Conservation (phyloP, 1,140 invertebrate genomes). For the Caerostris darwini region DNA sequence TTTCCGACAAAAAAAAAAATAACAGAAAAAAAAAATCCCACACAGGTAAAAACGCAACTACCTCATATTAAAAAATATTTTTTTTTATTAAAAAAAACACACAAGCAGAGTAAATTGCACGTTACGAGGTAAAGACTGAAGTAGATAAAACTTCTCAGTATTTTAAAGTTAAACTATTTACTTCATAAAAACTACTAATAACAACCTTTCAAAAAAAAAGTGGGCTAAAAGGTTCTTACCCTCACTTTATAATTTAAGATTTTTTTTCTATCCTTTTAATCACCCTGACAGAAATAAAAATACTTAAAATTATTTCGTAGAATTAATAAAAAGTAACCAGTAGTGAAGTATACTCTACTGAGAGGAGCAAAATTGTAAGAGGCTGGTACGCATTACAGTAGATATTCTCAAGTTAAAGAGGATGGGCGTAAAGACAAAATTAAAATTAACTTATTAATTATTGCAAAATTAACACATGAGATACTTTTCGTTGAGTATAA, state of each 20-base stretch:
- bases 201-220: neutral
- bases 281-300: too few species aligned
- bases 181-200: conserved; percentile 52
- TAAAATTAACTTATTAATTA: too few species aligned
- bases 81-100: neutral
- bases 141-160: conserved; percentile 14
- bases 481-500: too few species aligned
- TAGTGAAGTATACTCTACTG: too few species aligned
- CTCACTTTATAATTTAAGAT: too few species aligned
- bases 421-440: too few species aligned
- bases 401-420: too few species aligned
- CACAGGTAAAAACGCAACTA: neutral
- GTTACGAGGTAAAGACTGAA: neutral
- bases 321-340: too few species aligned
- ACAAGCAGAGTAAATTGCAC: neutral
- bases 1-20: neutral
- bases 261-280: too few species aligned
- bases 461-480: too few species aligned
- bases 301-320: neutral
- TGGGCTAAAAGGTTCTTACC: neutral
- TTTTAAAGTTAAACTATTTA: conserved; percentile 23
- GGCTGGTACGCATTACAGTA: too few species aligned
- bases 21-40: neutral
- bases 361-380: too few species aligned
- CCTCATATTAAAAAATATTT: neutral